These are phyloP conservation scores for Pseudorectes ferrugineus DNA, from an alignment of 2,113 vertebrate species.

Conservation along the genomic window DNA sequence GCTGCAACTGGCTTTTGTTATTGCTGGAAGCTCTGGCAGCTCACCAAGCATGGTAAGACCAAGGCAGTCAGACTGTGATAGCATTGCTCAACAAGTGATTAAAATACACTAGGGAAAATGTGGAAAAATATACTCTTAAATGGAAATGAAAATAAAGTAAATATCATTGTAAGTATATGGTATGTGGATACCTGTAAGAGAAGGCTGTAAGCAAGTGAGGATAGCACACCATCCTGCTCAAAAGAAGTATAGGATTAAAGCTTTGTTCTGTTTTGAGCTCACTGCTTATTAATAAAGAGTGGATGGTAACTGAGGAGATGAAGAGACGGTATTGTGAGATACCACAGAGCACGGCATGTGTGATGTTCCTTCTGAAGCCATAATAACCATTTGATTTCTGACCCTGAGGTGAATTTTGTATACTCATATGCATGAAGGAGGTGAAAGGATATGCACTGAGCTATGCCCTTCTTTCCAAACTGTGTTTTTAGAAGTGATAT, in stretches of 20 bases:
- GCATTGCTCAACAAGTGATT: slow-evolving; percentile 1
- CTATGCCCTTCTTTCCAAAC: slow-evolving; percentile 46
- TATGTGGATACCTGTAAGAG: not conserved
- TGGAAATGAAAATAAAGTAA: not conserved
- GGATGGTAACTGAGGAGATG: slow-evolving; percentile 59
- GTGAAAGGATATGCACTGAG: slow-evolving; percentile 58
- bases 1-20: not conserved
- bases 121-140: not conserved
- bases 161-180: not conserved
- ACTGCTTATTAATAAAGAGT: slow-evolving; percentile 56
- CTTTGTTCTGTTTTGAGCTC: slow-evolving; percentile 54
- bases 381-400: slow-evolving; percentile 69
- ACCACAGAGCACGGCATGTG: slow-evolving; percentile 56
- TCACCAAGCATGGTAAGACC: not conserved
- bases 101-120: not conserved
- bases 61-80: not conserved
- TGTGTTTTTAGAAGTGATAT: slow-evolving; percentile 42
- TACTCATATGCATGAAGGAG: slow-evolving; percentile 61
- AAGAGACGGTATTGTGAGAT: slow-evolving; percentile 56
- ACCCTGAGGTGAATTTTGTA: slow-evolving; percentile 65
- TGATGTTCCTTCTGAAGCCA: slow-evolving; percentile 63
- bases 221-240: not conserved
- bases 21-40: not conserved
- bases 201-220: not conserved
- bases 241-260: slow-evolving; percentile 45